These are phyloP conservation scores for Engraulis encrasicolus DNA, from an alignment of 2,113 vertebrate genomes.

Conservation along the genomic window DNA sequence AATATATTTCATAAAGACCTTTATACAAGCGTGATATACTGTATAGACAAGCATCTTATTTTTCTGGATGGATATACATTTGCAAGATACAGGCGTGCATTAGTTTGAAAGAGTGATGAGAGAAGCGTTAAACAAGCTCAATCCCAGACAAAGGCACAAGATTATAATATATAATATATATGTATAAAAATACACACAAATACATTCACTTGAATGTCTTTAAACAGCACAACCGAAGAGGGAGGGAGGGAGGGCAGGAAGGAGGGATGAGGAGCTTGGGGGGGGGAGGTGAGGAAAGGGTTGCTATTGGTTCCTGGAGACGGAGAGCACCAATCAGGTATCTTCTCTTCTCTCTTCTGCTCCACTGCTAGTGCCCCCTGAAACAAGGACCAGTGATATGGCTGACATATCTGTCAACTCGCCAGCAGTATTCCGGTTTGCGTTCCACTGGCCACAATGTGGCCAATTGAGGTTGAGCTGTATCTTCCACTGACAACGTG, in stretches of 20 bases:
- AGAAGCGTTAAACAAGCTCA: constrained; percentile 54
- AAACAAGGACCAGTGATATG: too few species aligned
- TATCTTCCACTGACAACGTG: too few species aligned
- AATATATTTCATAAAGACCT: constrained; percentile 56
- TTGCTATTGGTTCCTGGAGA: too few species aligned
- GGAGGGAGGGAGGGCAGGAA: background rate
- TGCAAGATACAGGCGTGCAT: constrained; percentile 62
- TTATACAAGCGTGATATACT: constrained; percentile 47
- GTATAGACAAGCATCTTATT: constrained; percentile 55
- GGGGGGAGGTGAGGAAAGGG: too few species aligned
- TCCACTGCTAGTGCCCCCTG: too few species aligned
- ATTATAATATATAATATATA: background rate
- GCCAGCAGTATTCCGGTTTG: too few species aligned
- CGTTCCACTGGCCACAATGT: too few species aligned
- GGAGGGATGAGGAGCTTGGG: background rate
- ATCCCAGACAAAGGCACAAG: constrained; percentile 22
- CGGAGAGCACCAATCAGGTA: too few species aligned
- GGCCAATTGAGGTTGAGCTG: too few species aligned
- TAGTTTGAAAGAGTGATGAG: constrained; percentile 63
- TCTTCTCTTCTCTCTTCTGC: too few species aligned
- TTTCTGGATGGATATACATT: constrained; percentile 66
- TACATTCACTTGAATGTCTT: constrained; percentile 16
- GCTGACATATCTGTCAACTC: too few species aligned
- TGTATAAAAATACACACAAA: constrained; percentile 10
- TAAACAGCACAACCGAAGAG: background rate